Evolutionary conservation across 2,797 vertebrate genomes (phyloP), one percentile per base, ranked within the genome.

Genomic region (Trachops cirrhosus): DNA sequence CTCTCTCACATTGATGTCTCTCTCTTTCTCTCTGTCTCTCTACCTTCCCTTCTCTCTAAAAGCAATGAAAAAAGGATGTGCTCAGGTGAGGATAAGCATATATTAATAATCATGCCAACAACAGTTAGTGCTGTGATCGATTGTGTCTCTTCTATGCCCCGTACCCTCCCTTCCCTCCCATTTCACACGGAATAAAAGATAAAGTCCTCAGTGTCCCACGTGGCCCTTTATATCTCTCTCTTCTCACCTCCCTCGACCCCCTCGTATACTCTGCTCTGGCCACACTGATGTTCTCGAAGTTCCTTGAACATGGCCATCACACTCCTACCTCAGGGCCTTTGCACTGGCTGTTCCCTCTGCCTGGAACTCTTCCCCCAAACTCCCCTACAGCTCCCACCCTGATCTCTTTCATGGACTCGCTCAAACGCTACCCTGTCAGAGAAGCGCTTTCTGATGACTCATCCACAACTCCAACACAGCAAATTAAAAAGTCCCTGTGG

Each of bases 71-170:
- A 59, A 12, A 59, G 26, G 57, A 29, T 59, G 57, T 59, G 4
- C 26, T 59, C 4, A 1, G 26, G 57, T 29, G 57, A 59, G 57
- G 57, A 29, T 29, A 59, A 14, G 32, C 29, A 59, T 9, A 41
- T 67, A 22, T 2, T 80, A 39, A 8, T 78, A 62, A 29, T 52
- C 32, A 54, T 9, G 37, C 2, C 24, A 37, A 68, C 3, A 37
- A 3, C 5, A 24, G 26, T 59, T 34, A 67, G 41, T 71, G 26
- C 34, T 59, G 8, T 50, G 73, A 54, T 39, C 18, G 46, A n/a
- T n/a, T 4, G 5, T 14, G 21, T 86, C 0, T 0, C n/a, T 48
- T 46, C 19, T n/a, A 37, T 16, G n/a, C 11, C 77, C 41, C 22
- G 74, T 26, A 29, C 50, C 24, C 9, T 87, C 54, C n/a, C 15